These are phyloP conservation scores for Erynnis tages DNA, from an alignment of 2,888 invertebrate genomes.

Conservation along the genomic window DNA sequence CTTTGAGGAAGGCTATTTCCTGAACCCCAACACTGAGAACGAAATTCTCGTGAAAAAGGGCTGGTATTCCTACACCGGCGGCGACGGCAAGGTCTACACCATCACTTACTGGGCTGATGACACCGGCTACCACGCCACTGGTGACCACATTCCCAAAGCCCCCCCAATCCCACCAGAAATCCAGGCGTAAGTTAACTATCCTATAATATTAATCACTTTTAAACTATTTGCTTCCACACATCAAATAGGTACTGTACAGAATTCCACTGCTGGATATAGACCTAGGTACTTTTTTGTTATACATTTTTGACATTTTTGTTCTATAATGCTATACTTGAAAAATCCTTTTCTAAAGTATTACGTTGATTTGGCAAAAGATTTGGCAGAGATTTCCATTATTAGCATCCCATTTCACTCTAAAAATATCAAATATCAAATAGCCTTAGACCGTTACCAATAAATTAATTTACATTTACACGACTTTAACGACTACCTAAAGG, in stretches of 20 bases:
- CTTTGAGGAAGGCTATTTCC: slow-evolving; percentile 66
- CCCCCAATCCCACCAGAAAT: slow-evolving; percentile 64
- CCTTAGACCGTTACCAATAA: slow-evolving; percentile 20
- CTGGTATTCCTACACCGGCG: slow-evolving; percentile 68
- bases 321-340: no score
- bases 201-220: no score
- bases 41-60: slow-evolving; percentile 73
- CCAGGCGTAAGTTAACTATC: slow-evolving; percentile 61
- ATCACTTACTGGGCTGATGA: slow-evolving; percentile 73
- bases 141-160: slow-evolving; percentile 70
- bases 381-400: background rate
- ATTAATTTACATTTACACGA: slow-evolving; percentile 32
- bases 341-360: no score
- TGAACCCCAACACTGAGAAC: slow-evolving; percentile 55
- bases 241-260: no score
- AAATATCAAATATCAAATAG: slow-evolving; percentile 16
- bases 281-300: no score
- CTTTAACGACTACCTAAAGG: slow-evolving; percentile 31
- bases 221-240: no score
- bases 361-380: no score
- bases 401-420: slow-evolving; percentile 11
- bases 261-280: no score
- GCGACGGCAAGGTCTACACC: slow-evolving; percentile 68
- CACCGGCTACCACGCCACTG: slow-evolving; percentile 70
- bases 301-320: no score